Evolutionary conservation across 2,113 vertebrate genomes (phyloP).

Genomic region (Antennarius striatus): DNA sequence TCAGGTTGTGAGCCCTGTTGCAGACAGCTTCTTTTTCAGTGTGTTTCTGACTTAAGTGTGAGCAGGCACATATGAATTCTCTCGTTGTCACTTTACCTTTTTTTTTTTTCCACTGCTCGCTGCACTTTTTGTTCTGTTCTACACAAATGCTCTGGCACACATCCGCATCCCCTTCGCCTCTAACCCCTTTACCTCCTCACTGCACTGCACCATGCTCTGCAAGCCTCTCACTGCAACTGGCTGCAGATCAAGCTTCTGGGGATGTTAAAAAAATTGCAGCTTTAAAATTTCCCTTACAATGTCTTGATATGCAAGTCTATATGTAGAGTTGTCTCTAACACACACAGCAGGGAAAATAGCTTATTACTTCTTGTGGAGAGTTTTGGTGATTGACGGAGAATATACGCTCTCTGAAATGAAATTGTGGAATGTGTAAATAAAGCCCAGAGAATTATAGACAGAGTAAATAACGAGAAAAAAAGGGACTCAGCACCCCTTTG

Average conservation of each 20-base stretch:
- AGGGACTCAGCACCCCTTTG: constrained; percentile 29
- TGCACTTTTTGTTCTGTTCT: constrained; percentile 6
- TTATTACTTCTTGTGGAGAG: constrained; percentile 17
- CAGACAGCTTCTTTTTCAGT: constrained; percentile 36
- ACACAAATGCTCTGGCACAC: constrained; percentile 25
- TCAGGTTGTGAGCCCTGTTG: constrained; percentile 33
- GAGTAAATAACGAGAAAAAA: constrained; percentile 16
- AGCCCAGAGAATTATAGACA: constrained; percentile 12
- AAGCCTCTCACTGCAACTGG: constrained; percentile 19
- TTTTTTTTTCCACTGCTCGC: constrained; percentile 11
- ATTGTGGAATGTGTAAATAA: constrained; percentile 48
- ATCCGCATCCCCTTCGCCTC: constrained; percentile 27
- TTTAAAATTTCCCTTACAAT: background rate
- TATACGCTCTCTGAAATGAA: constrained; percentile 37
- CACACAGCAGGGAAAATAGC: constrained; percentile 38
- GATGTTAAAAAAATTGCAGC: constrained; percentile 4
- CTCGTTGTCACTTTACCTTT: constrained; percentile 10
- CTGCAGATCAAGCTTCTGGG: background rate
- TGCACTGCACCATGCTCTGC: constrained; percentile 10
- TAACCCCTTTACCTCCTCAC: background rate
- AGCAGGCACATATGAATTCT: constrained; percentile 12
- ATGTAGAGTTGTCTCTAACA: constrained; percentile 4
- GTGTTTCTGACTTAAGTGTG: constrained; percentile 24
- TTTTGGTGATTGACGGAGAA: constrained; percentile 36
- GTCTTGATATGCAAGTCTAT: constrained; percentile 28